Base-by-base conservation (phyloP, 2,113 vertebrate species). In the Anas platyrhynchos region DNA sequence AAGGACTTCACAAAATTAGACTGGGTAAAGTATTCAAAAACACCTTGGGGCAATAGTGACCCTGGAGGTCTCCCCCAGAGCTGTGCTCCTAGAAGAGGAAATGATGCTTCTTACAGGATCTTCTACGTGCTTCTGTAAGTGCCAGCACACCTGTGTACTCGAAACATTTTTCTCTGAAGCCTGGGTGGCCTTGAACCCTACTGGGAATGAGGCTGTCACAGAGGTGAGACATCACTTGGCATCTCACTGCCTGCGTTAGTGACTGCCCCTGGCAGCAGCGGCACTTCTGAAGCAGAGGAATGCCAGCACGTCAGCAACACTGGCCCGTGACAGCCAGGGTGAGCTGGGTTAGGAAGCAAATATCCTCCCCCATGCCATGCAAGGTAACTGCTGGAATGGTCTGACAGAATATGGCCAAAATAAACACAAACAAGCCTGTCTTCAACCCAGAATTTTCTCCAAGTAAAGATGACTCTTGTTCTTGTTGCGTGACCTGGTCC, bases 211-310 rank as follows among this genome's bases (percentile, higher is more conserved):
- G 50, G 31, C 63, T 82, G 41, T 73, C 63, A 54, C 0, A 7
- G 56, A 58, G 4, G 4, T 23, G 48, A 86, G 59, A 17, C 26
- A 23, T 54, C 31, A 59, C 23, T 2, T 38, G 58, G 84, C 89
- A 61, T 6, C 62, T n/a, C 0, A 0, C 61, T 16, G 4, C 15
- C 48, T 11, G 20, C 0, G 2, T 2, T 71, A 21, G 3, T 71
- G 20, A 3, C 31, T 15, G 34, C 18, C 48, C 29, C n/a, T 0
- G 0, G 44, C 55, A 87, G 52, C 46, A 67, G 78, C 54, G 36
- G 73, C 41, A 6, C 25, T 72, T 59, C 52, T 72, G 65, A 73
- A 76, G 65, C 43, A 23, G 50, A 66, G 55, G 58, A 38, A n/a
- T 50, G 43, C 18, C 25, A 38, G 50, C 63, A 34, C 0, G 1